These are phyloP conservation scores for Arctia plantaginis DNA, from an alignment of 2,888 invertebrate genomes.

Conservation along the genomic window DNA sequence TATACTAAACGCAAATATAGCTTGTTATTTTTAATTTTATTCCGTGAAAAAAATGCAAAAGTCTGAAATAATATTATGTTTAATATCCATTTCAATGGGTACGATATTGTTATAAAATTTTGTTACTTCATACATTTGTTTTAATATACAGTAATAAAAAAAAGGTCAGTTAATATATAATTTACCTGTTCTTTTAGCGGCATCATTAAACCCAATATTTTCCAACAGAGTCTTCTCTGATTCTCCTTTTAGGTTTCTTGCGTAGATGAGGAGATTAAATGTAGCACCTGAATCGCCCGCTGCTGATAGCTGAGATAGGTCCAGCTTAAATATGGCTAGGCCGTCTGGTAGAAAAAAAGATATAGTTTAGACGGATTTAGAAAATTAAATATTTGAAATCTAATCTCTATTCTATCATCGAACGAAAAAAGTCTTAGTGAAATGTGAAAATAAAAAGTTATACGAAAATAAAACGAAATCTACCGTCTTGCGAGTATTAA, in stretches of 20 bases:
- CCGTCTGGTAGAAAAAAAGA: slow-evolving; percentile 67
- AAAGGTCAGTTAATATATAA: slow-evolving; percentile 22
- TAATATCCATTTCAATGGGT: no score
- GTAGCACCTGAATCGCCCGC: slow-evolving; percentile 83
- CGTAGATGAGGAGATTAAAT: slow-evolving; percentile 92
- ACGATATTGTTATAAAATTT: no score
- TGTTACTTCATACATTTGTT: no score
- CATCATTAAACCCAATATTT: slow-evolving; percentile 95
- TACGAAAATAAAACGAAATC: background rate
- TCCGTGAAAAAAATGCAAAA: no score
- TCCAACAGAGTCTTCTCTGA: slow-evolving; percentile 93
- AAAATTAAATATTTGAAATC: no score
- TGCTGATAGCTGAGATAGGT: slow-evolving; percentile 88
- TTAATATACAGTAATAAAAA: slow-evolving; percentile 11
- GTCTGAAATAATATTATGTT: no score
- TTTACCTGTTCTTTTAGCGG: slow-evolving; percentile 93
- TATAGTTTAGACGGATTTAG: background rate
- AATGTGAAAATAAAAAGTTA: background rate
- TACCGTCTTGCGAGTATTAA: background rate
- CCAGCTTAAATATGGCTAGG: slow-evolving; percentile 81
- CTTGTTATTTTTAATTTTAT: no score
- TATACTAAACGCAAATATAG: no score
- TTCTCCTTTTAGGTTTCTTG: slow-evolving; percentile 94
- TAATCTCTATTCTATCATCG: background rate
- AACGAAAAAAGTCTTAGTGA: no score